Base-by-base conservation (phyloP, 1,140 invertebrate species). In the Orius laevigatus region DNA sequence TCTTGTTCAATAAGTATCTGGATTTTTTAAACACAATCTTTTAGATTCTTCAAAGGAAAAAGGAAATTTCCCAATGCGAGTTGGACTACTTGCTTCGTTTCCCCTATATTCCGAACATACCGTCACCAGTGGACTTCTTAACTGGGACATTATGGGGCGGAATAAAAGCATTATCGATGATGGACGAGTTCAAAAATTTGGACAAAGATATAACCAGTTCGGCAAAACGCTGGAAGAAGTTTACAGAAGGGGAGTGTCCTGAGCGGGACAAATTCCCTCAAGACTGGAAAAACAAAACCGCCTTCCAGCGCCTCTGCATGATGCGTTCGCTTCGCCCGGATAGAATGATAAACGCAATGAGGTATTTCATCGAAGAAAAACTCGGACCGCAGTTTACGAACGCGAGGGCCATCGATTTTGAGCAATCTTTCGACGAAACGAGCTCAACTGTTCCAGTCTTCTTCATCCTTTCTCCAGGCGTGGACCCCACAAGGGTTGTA, bases 191-290 rank as follows among this genome's bases (percentile, higher is more conserved):
- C 63, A 73, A 75, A 51, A 84, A 84, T 61, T 66, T 96, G 2
- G 91, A 95, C 61, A 79, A 85, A 52, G 92, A 96, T 61, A 86
- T 97, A 53, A 89, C 94, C 66, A 81, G 84, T 0, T 87, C 88
- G 1, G 75, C 79, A 0, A 95, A 94, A 63, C 63, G 85, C 18
- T 94, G 89, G 92, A 82, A 82, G 57, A 92, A 91, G 59, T 90
- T 91, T 59, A 78, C 90, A 5, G 86, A 93, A 56, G 83, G 81
- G 41, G 90, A 95, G 63, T 78, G 74, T 35, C 91, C 92, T 0
- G 91, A 97, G 64, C 78, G 81, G 60, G 91, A 95, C 61, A 92
- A 91, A 63, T 78, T 94, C 54, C 92, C 91, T 0, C 87, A 90
- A 52, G 92, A 96, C 57, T 97, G 92, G 91, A 97, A 95, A 62